Base-by-base conservation (phyloP, 2,797 vertebrate genomes). In the Betta splendens region DNA sequence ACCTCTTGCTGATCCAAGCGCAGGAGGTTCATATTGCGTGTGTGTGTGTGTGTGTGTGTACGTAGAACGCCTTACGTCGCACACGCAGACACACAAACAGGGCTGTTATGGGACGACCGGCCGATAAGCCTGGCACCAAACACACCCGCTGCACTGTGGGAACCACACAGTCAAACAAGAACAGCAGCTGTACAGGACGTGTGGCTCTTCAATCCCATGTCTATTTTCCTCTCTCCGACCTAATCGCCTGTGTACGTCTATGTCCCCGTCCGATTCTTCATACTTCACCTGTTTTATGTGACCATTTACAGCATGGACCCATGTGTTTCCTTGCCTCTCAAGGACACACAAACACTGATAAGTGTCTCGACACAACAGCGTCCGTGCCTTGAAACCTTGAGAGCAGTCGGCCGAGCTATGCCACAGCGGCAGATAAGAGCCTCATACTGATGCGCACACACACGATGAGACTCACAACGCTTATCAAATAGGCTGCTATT, bases 121-220 rank as follows among this genome's bases (percentile, higher is more conserved):
- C 38, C 69, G 84, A 87, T 87, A 89, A 87, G 81, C 58, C 58
- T 47, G 60, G 64, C 43, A 79, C 75, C 65, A 87, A 86, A 88
- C 66, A 82, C 59, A 67, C 69, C 71, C 16, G n/a, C n/a, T n/a
- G 17, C 33, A 64, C 46, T 39, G 25, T 31, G 29, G n/a, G n/a
- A n/a, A n/a, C n/a, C n/a, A n/a, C n/a, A n/a, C n/a, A n/a, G n/a
- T n/a, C n/a, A n/a, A n/a, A n/a, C n/a, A n/a, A n/a, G n/a, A n/a
- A n/a, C n/a, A n/a, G n/a, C n/a, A n/a, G n/a, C n/a, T n/a, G n/a
- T n/a, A n/a, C n/a, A n/a, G n/a, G n/a, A n/a, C n/a, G n/a, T n/a
- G n/a, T n/a, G n/a, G n/a, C n/a, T n/a, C n/a, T n/a, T n/a, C n/a
- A n/a, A n/a, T n/a, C n/a, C n/a, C 7, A 26, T n/a, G 32, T 57